Evolutionary conservation across 30 jellyfish, hydroid and myxozoan species (phyloP).

Genomic region (Aurelia sp.): DNA sequence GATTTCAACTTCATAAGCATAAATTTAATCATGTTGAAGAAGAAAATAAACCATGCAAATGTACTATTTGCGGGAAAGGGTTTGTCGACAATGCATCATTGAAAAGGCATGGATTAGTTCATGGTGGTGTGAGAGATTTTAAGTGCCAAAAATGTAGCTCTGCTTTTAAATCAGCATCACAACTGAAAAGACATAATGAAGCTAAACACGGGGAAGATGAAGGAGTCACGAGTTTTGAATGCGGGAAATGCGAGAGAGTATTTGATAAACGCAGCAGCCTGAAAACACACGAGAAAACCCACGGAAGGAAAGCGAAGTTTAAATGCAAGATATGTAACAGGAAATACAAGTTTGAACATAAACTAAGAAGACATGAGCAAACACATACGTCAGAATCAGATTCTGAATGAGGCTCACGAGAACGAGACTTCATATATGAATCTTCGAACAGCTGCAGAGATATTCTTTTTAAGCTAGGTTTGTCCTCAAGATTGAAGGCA

Average conservation of each 20-base stretch:
- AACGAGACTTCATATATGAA: too few relatives aligned
- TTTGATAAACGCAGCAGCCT: not conserved
- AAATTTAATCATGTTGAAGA: not conserved
- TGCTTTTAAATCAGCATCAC: not conserved
- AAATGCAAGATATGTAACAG: not conserved
- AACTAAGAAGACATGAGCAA: not conserved
- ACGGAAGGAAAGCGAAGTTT: not conserved
- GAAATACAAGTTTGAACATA: not conserved
- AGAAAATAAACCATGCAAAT: not conserved
- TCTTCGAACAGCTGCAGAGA: too few relatives aligned
- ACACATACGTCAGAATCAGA: not conserved
- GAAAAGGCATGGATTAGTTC: not conserved
- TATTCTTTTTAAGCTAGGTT: too few relatives aligned
- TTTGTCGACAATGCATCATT: not conserved
- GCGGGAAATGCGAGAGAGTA: not conserved
- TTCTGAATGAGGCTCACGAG: too few relatives aligned
- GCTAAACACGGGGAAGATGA: not conserved
- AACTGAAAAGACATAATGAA: not conserved
- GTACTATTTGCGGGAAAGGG: not conserved
- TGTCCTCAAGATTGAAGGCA: too few relatives aligned
- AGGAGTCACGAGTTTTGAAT: not conserved
- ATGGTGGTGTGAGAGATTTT: not conserved
- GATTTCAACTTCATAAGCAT: not conserved
- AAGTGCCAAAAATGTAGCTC: not conserved
- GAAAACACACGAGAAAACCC: not conserved